phyloP scores from a whole-genome alignment of 2,888 invertebrate genomes.

The Cerastoderma edule region DNA sequence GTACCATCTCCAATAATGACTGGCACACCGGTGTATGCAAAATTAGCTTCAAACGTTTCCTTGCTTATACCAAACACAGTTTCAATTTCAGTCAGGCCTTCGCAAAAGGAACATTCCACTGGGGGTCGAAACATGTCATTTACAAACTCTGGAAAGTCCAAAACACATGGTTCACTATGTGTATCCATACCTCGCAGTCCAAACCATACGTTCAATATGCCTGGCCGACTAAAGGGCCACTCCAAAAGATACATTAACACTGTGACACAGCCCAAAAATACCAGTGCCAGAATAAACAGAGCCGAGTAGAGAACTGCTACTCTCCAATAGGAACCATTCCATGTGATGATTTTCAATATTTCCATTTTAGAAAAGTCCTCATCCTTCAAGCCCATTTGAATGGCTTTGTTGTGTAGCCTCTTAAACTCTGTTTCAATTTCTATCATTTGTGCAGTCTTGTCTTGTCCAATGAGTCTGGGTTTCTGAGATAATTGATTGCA shows the following conservation, averaged over 20 bases:
- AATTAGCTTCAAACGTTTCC: slow-evolving; percentile 89
- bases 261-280: slow-evolving; percentile 30
- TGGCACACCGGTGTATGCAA: slow-evolving; percentile 91
- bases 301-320: slow-evolving; percentile 34
- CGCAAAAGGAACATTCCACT: slow-evolving; percentile 92
- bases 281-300: slow-evolving; percentile 24
- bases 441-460: background rate
- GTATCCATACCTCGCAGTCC: slow-evolving; percentile 55
- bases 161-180: slow-evolving; percentile 69
- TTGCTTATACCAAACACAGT: slow-evolving; percentile 89
- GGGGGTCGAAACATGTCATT: slow-evolving; percentile 89
- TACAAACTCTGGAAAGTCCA: slow-evolving; percentile 64
- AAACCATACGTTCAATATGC: slow-evolving; percentile 64
- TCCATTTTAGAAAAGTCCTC: slow-evolving; percentile 65
- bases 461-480: too few species aligned
- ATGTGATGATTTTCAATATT: slow-evolving; percentile 59
- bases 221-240: slow-evolving; percentile 68
- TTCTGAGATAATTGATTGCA: too few species aligned
- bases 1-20: slow-evolving; percentile 94
- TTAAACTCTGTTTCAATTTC: slow-evolving; percentile 52
- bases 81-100: slow-evolving; percentile 87
- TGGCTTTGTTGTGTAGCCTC: slow-evolving; percentile 68
- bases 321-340: slow-evolving; percentile 41
- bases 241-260: slow-evolving; percentile 60
- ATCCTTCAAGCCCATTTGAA: slow-evolving; percentile 64